Base-by-base conservation (phyloP, 2,888 invertebrate genomes). In the Andrena praecox region DNA sequence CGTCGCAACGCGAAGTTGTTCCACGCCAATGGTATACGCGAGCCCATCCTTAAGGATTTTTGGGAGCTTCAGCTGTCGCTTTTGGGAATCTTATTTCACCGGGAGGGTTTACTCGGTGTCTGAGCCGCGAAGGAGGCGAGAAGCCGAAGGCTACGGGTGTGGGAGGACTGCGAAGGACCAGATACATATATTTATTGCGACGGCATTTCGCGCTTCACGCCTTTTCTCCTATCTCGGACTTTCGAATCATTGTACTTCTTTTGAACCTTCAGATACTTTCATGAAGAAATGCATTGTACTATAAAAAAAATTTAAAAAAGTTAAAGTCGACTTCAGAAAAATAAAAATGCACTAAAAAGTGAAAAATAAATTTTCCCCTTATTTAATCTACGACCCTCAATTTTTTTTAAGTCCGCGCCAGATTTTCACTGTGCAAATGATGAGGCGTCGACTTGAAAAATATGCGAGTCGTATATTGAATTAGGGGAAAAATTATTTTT, bases 1-100 rank as follows among this genome's bases (percentile, higher is more conserved):
- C 73, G 68, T 68, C 52, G 60, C 31, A 59, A 16, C 59, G 6
- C 27, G 54, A 72, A 78, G 66, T 48, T 64, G 60, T 54, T 72
- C 54, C 8, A 56, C 66, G 66, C 54, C 79, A 67, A 67, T 71
- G 60, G 68, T 79, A 74, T 78, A 70, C 56, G 60, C 74, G 70
- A 70, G 69, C 73, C 73, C 54, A 67, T 73, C 60, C 74, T 48
- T 66, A 35, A 52, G 29, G 31, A n/a, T 77, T 77, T 29, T 62
- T n/a, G 60, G 64, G 62, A 73, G 72, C 77, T 60, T 73, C 63
- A 24, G n/a, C 2, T 54, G 64, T 12, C n/a, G n/a, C 56, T 2
- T 27, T 20, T 24, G 60, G 42, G 16, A n/a, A 77, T 54, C 29
- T 48, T 29, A 20, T 78, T 62, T 72, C 29, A 10, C 7, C 20